These are phyloP conservation scores for Callipepla squamata DNA, from an alignment of 2,113 vertebrate species.

Conservation along the genomic window DNA sequence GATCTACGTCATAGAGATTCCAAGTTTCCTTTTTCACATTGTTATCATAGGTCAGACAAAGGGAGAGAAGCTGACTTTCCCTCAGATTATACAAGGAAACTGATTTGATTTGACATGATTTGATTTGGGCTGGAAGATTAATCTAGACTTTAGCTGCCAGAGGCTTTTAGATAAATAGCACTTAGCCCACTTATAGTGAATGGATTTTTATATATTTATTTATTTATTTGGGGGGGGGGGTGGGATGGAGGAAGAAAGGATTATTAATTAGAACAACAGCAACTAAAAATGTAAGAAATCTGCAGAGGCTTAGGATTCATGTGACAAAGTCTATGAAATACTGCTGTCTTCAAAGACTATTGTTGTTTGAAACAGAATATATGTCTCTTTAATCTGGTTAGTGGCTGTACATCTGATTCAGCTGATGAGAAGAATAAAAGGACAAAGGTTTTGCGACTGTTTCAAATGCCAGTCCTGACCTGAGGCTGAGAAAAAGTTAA, in stretches of 20 bases:
- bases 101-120: conserved; percentile 73
- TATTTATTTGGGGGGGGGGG: no score
- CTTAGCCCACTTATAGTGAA: conserved; percentile 53
- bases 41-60: conserved; percentile 46
- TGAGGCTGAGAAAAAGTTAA: conserved; percentile 3
- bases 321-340: background rate
- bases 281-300: background rate
- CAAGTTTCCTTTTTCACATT: conserved; percentile 28
- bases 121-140: conserved; percentile 71
- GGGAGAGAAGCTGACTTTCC: conserved; percentile 51
- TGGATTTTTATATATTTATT: conserved; percentile 2
- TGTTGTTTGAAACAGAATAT: background rate
- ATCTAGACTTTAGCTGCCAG: conserved; percentile 62
- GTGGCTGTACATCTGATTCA: background rate
- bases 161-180: conserved; percentile 72
- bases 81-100: conserved; percentile 48
- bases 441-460: background rate
- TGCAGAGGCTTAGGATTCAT: background rate
- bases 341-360: background rate
- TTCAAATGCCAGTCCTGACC: conserved; percentile 1
- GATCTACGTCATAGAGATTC: background rate
- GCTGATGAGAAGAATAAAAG: background rate
- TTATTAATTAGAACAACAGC: conserved; percentile 30
- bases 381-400: background rate
- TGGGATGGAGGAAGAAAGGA: background rate